Evolutionary conservation across 2,888 invertebrate genomes (phyloP).

Genomic region (Athalia circularis): DNA sequence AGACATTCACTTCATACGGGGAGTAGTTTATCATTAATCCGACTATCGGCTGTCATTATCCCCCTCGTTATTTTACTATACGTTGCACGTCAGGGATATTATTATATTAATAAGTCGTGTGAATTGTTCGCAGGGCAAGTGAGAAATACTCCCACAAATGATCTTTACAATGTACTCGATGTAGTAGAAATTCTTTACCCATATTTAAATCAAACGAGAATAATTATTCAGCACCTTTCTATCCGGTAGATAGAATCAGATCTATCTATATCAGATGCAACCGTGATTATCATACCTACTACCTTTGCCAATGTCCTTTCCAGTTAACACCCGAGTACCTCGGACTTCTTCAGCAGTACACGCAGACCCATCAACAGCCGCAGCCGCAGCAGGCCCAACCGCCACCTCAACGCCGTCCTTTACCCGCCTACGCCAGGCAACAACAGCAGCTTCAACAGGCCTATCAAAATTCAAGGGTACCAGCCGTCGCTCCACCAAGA

Average conservation of each 20-base stretch:
- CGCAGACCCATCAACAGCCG: conserved; percentile 58
- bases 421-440: conserved; percentile 65
- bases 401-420: conserved; percentile 60
- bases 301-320: conserved; percentile 51
- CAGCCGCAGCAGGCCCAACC: conserved; percentile 43
- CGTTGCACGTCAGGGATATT: too few relatives aligned
- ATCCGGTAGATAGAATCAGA: too few relatives aligned
- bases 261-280: too few relatives aligned
- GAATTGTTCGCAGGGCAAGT: too few relatives aligned
- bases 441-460: conserved; percentile 69
- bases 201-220: too few relatives aligned
- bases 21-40: conserved; percentile 21
- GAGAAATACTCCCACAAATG: too few relatives aligned
- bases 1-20: conserved; percentile 26
- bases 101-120: too few relatives aligned
- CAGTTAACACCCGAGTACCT: conserved; percentile 70
- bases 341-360: conserved; percentile 65
- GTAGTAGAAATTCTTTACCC: too few relatives aligned
- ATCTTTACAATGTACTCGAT: too few relatives aligned
- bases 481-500: conserved; percentile 64
- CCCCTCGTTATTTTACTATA: conserved; percentile 1
- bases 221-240: too few relatives aligned
- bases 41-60: background rate
- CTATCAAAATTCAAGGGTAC: conserved; percentile 68
- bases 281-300: background rate